Evolutionary conservation across 92 coral and sea anemone genomes (phyloP).

Genomic region (Actinernus sp.): DNA sequence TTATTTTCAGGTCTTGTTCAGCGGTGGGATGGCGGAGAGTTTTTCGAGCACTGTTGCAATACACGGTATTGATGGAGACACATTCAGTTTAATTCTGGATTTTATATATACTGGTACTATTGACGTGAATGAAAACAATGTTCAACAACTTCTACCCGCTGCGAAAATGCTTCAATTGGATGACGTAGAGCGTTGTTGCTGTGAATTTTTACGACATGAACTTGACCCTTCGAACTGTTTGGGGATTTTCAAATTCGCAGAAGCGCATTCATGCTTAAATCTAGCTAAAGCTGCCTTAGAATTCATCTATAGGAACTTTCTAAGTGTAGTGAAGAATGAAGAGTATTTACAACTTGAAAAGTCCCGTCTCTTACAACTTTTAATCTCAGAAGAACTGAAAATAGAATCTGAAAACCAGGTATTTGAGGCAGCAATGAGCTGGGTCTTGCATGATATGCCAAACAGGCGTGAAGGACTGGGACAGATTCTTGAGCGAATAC

Average conservation of each 20-base stretch:
- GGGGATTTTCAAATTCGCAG: slow-evolving; percentile 81
- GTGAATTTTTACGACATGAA: slow-evolving; percentile 86
- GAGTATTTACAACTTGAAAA: slow-evolving; percentile 78
- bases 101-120: slow-evolving; percentile 90
- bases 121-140: slow-evolving; percentile 76
- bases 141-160: slow-evolving; percentile 88
- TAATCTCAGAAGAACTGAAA: slow-evolving; percentile 89
- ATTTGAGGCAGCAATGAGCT: slow-evolving; percentile 82
- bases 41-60: slow-evolving; percentile 59
- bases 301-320: slow-evolving; percentile 82
- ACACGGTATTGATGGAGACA: slow-evolving; percentile 72
- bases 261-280: slow-evolving; percentile 72
- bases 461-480: slow-evolving; percentile 72
- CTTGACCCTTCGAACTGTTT: slow-evolving; percentile 84
- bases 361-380: slow-evolving; percentile 43
- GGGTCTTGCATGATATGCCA: slow-evolving; percentile 71
- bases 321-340: slow-evolving; percentile 66
- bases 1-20: slow-evolving; percentile 87
- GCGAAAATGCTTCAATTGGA: slow-evolving; percentile 96
- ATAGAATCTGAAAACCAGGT: slow-evolving; percentile 87
- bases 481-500: slow-evolving; percentile 78
- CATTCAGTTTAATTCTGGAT: slow-evolving; percentile 72
- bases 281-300: slow-evolving; percentile 70
- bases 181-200: slow-evolving; percentile 75
- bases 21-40: slow-evolving; percentile 89